Conservation (phyloP, 2,888 invertebrate genomes). For the Mesochorus sp. region DNA sequence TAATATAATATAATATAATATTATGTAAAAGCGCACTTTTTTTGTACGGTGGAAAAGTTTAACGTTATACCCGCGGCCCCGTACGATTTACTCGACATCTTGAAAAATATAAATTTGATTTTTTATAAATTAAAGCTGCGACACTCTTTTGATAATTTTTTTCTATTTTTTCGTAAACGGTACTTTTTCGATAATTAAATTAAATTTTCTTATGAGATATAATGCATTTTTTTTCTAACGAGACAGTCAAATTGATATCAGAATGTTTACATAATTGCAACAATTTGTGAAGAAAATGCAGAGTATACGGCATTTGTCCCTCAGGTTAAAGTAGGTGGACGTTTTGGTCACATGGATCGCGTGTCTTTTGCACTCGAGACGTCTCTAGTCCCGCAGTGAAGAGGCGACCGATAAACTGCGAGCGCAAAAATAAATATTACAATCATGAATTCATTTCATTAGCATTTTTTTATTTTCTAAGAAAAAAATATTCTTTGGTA, state of each 20-base stretch:
- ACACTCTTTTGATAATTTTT: background rate
- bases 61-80: too few species aligned
- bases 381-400: background rate
- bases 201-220: slow-evolving; percentile 31
- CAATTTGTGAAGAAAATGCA: slow-evolving; percentile 18
- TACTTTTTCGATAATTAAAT: background rate
- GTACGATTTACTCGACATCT: too few species aligned
- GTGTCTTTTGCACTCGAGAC: slow-evolving; percentile 13
- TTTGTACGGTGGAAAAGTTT: too few species aligned
- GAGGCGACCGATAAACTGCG: too few species aligned
- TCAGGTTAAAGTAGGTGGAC: slow-evolving; percentile 6
- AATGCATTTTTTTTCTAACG: slow-evolving; percentile 33
- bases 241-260: slow-evolving; percentile 9
- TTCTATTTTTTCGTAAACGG: background rate
- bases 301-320: background rate
- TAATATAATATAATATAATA: too few species aligned
- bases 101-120: too few species aligned
- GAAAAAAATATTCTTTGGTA: too few species aligned
- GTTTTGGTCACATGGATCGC: slow-evolving; percentile 7
- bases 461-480: too few species aligned
- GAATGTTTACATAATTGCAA: slow-evolving; percentile 37
- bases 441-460: too few species aligned
- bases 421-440: background rate
- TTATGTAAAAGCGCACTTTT: too few species aligned
- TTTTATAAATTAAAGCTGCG: too few species aligned